Evolutionary conservation across 1,140 invertebrate species (phyloP).

Genomic region (Berghia stephanieae): DNA sequence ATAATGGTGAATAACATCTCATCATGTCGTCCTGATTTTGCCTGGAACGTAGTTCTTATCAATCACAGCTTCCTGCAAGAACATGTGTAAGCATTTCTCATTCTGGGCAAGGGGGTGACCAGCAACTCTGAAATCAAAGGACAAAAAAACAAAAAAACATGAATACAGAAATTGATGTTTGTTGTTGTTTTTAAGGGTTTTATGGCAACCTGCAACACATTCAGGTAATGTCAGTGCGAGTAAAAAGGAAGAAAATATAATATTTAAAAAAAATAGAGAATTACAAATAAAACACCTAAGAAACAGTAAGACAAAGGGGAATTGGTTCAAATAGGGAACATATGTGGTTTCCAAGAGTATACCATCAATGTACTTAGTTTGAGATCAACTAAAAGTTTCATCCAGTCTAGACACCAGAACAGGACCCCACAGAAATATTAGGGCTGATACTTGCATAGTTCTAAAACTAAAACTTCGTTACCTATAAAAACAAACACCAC

Average conservation of each 20-base stretch:
- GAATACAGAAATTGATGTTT: conserved; percentile 10
- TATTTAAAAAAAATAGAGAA: neutral
- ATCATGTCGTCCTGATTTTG: conserved; percentile 86
- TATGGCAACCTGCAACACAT: too few species aligned
- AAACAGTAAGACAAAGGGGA: neutral
- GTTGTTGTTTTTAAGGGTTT: too few species aligned
- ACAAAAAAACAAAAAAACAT: conserved; percentile 19
- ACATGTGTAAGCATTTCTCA: conserved; percentile 99
- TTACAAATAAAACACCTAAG: neutral
- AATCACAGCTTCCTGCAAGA: conserved; percentile 95
- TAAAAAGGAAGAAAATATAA: conserved; percentile 1
- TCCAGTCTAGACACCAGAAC: too few species aligned
- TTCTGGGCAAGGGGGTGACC: conserved; percentile 99
- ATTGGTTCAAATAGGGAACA: too few species aligned
- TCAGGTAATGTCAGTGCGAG: too few species aligned
- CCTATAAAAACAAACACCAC: too few species aligned
- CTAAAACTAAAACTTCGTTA: too few species aligned
- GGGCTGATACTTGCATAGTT: too few species aligned
- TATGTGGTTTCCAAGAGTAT: too few species aligned
- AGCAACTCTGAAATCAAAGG: conserved; percentile 81
- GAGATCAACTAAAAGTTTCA: too few species aligned
- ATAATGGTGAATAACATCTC: neutral
- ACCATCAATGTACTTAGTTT: too few species aligned
- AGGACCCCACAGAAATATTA: too few species aligned
- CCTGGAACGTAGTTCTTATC: conserved; percentile 99